Evolutionary conservation across 1,140 invertebrate genomes (phyloP), one percentile per base, ranked within the genome.

Genomic region (Drosophila serrata): DNA sequence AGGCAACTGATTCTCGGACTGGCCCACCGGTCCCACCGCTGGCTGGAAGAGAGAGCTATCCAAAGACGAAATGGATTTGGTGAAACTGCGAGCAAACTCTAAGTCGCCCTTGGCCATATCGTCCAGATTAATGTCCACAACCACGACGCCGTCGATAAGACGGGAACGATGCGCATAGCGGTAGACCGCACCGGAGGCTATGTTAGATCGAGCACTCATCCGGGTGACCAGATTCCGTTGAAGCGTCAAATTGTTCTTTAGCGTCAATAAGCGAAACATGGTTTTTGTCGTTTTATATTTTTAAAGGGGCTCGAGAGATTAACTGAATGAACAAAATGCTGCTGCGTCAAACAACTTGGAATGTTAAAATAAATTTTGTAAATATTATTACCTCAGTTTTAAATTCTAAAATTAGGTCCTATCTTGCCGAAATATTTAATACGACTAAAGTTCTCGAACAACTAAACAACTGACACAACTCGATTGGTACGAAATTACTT

Each of bases 41-140:
- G 31, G 6, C 24, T 48, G 1, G 0, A 37, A 12, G 1, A 37
- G 19, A 31, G 13, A 17, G 29, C 45, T 22, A 8, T 68, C 61
- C 1, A 75, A 19, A 24, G 24, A 5, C 1, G 69, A 24, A 13
- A 76, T 3, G 2, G 63, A 39, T 1, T 85, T 79, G 0, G 79
- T 46, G 24, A 87, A 87, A 24, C 82, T 84, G 8, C 82, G 82
- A 5, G 60, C 31, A 31, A 88, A 87, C 13, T 87, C 82, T 2
- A 45, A 3, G 13, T 88, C 80, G 4, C 45, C 73, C 56, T 70
- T 55, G 6, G 53, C 72, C 37, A 87, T 29, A 1, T 87, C 76
- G 0, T 53, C 46, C 0, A 88, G 24, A 45, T 88, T 73, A 1
- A 88, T 77, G 24, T 88, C 84, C 0, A 59, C 42, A 0, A 88